Percentiles rank a stretch among this genome's conserved stretches.
Evolutionary conservation across 1,140 invertebrate genomes (phyloP).

Genomic region (Apis dorsata): DNA sequence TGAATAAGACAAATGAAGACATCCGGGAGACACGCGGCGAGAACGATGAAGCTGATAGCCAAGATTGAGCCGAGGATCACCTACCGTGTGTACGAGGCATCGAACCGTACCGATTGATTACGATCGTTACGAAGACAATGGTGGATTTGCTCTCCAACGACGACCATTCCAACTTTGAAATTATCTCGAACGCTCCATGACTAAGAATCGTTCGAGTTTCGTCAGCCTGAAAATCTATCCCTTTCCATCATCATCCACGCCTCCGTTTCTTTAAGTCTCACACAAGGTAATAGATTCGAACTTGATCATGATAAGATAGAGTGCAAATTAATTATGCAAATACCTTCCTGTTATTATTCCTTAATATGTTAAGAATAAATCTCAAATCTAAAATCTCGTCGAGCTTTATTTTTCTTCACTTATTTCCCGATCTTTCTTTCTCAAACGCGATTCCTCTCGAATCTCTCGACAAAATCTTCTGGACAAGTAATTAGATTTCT

Average conservation of each 20-base stretch:
- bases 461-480: too few species aligned
- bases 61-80: constrained; percentile 61
- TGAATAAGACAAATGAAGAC: constrained; percentile 77
- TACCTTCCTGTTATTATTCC: too few species aligned
- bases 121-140: constrained; percentile 75
- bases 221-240: constrained; percentile 66
- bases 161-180: constrained; percentile 59
- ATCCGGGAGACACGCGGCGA: constrained; percentile 54
- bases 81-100: constrained; percentile 54
- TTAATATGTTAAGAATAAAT: too few species aligned
- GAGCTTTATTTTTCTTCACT: too few species aligned
- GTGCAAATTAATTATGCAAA: too few species aligned
- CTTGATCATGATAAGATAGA: too few species aligned
- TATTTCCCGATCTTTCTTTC: too few species aligned
- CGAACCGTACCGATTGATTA: constrained; percentile 72
- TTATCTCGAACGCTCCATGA: constrained; percentile 56
- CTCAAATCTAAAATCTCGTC: too few species aligned
- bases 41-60: constrained; percentile 59
- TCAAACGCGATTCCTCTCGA: too few species aligned
- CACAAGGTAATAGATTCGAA: constrained; percentile 7
- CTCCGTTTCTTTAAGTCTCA: constrained; percentile 35
- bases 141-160: constrained; percentile 66
- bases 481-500: too few species aligned
- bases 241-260: constrained; percentile 59
- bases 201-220: constrained; percentile 61